Percentiles rank a stretch among this genome's conserved stretches.
Conservation (phyloP, 1,140 invertebrate genomes). For the Aradophagus sp. region DNA sequence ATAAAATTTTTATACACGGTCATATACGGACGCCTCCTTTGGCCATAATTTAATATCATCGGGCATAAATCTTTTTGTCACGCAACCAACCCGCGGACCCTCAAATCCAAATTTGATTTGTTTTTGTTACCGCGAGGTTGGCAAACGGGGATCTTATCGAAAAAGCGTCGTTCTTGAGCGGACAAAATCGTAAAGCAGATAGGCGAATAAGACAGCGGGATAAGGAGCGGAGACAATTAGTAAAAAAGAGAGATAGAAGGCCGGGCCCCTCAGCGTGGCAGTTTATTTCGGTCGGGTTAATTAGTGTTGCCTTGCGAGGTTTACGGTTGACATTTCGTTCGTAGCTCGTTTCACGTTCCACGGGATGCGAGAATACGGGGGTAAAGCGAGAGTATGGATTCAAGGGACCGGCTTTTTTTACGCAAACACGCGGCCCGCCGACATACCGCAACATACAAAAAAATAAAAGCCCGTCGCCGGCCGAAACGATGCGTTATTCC, state of each 20-base stretch:
- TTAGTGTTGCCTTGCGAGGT: slow-evolving; percentile 75
- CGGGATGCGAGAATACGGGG: slow-evolving; percentile 50
- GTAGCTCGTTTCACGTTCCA: slow-evolving; percentile 67
- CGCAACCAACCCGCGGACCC: slow-evolving; percentile 4
- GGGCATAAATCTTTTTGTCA: slow-evolving; percentile 38
- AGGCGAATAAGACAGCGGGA: slow-evolving; percentile 48
- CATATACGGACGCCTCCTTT: no score
- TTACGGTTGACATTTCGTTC: slow-evolving; percentile 75
- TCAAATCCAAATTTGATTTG: slow-evolving; percentile 29
- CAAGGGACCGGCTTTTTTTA: slow-evolving; percentile 66
- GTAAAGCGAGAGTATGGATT: slow-evolving; percentile 25
- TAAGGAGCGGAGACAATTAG: slow-evolving; percentile 53
- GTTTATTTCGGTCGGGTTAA: slow-evolving; percentile 75
- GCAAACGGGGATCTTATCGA: slow-evolving; percentile 33
- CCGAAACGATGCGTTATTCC: slow-evolving; percentile 51
- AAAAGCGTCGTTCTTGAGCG: slow-evolving; percentile 33
- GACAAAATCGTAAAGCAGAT: slow-evolving; percentile 55
- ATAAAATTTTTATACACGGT: no score
- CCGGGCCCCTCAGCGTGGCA: slow-evolving; percentile 61
- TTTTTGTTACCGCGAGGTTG: slow-evolving; percentile 18
- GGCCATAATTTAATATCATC: slow-evolving; percentile 22
- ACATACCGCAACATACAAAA: slow-evolving; percentile 60
- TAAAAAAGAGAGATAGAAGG: slow-evolving; percentile 54
- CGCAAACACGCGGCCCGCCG: slow-evolving; percentile 68
- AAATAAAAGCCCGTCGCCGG: slow-evolving; percentile 27